A percentile compares a stretch with the other conserved stretches of the same genome.
These are phyloP conservation scores for Salvelinus alpinus DNA, from an alignment of 2,113 vertebrate genomes.

Conservation along the genomic window DNA sequence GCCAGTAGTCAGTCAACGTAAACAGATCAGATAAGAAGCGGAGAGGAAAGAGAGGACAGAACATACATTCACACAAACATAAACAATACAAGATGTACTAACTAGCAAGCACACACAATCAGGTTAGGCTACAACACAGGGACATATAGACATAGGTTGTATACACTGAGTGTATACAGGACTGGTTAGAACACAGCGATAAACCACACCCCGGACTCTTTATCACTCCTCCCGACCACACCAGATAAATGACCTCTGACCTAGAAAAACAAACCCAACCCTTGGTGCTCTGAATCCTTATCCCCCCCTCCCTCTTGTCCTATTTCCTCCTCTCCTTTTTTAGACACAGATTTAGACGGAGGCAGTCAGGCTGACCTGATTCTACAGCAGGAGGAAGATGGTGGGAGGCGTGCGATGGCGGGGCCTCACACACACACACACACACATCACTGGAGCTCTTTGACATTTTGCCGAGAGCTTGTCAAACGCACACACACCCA, in stretches of 20 bases:
- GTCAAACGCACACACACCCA: background rate
- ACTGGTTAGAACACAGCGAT: no score
- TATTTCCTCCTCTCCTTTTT: conserved; percentile 56
- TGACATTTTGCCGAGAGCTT: background rate
- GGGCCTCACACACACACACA: background rate
- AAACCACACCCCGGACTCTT: no score
- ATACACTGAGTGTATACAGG: no score
- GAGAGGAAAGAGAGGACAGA: background rate
- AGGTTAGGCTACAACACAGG: no score
- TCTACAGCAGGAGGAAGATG: conserved; percentile 25
- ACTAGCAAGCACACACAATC: background rate
- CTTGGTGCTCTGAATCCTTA: conserved; percentile 32
- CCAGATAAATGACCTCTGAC: conserved; percentile 52
- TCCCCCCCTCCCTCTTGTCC: conserved; percentile 35
- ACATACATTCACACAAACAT: conserved; percentile 6
- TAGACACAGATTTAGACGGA: conserved; percentile 46
- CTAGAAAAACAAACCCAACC: conserved; percentile 57
- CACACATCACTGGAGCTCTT: background rate
- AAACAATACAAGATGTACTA: background rate
- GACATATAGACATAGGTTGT: no score
- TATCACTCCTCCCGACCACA: conserved; percentile 23
- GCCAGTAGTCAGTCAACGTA: no score
- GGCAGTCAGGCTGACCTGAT: conserved; percentile 50
- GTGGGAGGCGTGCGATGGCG: background rate
- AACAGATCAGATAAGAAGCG: no score